Base-by-base conservation (phyloP, 2,113 vertebrate genomes). In the Passerina amoena region DNA sequence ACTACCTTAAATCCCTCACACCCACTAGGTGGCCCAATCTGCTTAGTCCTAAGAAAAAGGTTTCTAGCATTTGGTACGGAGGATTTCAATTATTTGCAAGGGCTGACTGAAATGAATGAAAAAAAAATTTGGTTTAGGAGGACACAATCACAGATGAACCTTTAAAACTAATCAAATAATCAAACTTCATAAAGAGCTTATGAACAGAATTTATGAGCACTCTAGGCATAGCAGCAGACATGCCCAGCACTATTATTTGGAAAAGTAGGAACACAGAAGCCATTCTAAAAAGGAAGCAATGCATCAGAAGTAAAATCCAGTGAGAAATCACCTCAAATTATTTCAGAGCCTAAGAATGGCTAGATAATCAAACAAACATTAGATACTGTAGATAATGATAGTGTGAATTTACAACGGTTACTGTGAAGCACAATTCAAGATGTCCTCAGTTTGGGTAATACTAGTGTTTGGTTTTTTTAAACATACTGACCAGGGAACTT, bases 1-100 rank as follows among this genome's bases (percentile, higher is more conserved):
- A 10, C 42, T 70, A 21, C 2, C 0, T 64, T 31, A 65, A 88
- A 75, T 66, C 12, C 12, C 56, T 82, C 17, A 61, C 27, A 86
- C 19, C 92, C 95, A 92, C 82, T 91, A 97, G 96, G 65, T 96
- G 92, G 85, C 96, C 82, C 38, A 37, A 24, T 60, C 77, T 73
- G 59, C 81, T 82, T 45, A 81, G 48, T 51, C 80, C 42, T 70
- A 61, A 45, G n/a, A 59, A 48, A 84, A 82, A 53, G 11, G 4
- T 68, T 87, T 70, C 30, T 57, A 61, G 35, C 22, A 64, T 61
- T 84, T 60, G 8, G 18, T 53, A 69, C 9, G 45, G 38, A 85
- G 21, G 3, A 59, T 59, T 90, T 82, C 18, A 89, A 44, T 20
- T 38, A 53, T 77, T 63, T 56, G 10, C 20, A 65, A 72, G 60